Evolutionary conservation across 2,888 invertebrate species (phyloP).

Genomic region (Chloromyia formosa): DNA sequence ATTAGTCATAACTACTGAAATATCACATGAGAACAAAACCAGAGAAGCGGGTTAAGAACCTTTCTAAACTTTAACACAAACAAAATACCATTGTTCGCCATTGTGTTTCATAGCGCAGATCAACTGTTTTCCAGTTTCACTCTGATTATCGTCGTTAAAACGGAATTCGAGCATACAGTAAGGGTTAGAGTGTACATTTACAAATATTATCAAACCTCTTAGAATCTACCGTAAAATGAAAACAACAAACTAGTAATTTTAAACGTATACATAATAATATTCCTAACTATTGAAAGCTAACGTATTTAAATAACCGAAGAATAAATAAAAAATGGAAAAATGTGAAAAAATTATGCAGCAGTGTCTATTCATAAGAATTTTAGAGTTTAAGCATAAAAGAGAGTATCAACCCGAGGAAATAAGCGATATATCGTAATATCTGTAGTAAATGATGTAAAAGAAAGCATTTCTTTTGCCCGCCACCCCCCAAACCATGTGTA

Average conservation of each 20-base stretch:
- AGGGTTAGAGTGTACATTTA: no score
- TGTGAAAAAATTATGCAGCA: conserved; percentile 44
- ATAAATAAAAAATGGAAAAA: conserved; percentile 33
- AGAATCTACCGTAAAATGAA: conserved; percentile 11
- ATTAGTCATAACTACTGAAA: no score
- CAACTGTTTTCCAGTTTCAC: no score
- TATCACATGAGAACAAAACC: no score
- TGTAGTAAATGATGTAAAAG: not conserved
- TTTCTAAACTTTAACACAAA: no score
- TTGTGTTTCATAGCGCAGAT: no score
- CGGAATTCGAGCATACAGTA: no score
- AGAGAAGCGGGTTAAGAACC: no score
- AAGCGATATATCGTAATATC: conserved; percentile 15
- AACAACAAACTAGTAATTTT: conserved; percentile 32
- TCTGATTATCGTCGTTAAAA: no score
- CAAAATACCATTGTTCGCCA: no score
- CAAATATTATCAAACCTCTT: not conserved
- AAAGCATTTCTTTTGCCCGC: conserved; percentile 37
- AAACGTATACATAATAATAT: conserved; percentile 14
- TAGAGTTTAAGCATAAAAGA: conserved; percentile 27
- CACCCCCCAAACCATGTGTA: no score
- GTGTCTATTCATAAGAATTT: conserved; percentile 20
- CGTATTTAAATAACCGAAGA: conserved; percentile 10
- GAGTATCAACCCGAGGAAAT: conserved; percentile 23
- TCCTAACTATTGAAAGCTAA: not conserved